Percentiles rank a stretch among this genome's conserved stretches.
Conservation (phyloP, 1,140 invertebrate genomes). For the Nasonia giraulti region DNA sequence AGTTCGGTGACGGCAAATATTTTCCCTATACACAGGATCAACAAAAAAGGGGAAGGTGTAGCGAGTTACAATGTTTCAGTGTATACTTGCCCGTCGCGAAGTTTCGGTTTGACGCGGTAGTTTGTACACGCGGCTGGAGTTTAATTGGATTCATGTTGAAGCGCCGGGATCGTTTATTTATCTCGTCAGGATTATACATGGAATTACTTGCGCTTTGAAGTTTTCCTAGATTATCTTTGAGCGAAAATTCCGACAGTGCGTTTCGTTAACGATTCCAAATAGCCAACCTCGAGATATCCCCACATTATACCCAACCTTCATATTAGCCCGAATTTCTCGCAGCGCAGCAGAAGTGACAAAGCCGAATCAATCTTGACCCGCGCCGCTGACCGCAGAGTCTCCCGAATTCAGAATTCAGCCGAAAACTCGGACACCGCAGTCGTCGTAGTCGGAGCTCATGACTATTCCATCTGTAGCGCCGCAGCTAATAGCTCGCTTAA, state of each 20-base stretch:
- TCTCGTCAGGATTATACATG: neutral
- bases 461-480: neutral
- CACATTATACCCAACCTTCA: no score
- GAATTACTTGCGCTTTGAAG: neutral
- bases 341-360: neutral
- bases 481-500: neutral
- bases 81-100: neutral
- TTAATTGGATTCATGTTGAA: neutral
- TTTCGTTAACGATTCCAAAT: no score
- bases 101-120: neutral
- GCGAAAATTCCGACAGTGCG: no score
- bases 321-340: neutral
- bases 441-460: neutral
- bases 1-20: slow-evolving; percentile 15
- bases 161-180: neutral
- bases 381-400: neutral
- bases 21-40: neutral
- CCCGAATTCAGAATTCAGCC: neutral
- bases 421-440: neutral
- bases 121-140: neutral
- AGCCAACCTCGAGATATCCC: no score
- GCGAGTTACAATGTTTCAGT: neutral
- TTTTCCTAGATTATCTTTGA: no score
- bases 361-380: neutral
- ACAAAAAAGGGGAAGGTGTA: neutral